A percentile compares a stretch with the other conserved stretches of the same genome.
phyloP scores from a whole-genome alignment of 2,113 vertebrate species.

The Callaeas wilsoni region DNA sequence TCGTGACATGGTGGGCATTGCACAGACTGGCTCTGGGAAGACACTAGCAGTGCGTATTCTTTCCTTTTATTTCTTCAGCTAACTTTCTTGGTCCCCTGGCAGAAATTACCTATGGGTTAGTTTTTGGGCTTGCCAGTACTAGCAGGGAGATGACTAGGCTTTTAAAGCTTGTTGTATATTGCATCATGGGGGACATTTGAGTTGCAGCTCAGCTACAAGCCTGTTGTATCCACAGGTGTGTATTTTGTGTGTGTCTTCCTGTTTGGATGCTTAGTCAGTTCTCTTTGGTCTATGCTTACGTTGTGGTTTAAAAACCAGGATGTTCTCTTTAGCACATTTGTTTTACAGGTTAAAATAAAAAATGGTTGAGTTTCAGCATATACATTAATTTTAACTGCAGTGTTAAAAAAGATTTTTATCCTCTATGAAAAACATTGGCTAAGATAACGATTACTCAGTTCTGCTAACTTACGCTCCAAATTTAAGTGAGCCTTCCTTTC shows the following conservation, averaged over 20 bases:
- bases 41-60: constrained; percentile 85
- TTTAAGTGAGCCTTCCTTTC: background rate
- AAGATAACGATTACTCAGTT: background rate
- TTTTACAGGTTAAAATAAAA: background rate
- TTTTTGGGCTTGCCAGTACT: background rate
- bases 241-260: background rate
- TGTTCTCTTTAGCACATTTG: background rate
- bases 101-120: background rate
- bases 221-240: background rate
- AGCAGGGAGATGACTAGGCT: background rate
- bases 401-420: background rate
- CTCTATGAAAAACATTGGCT: background rate
- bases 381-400: background rate
- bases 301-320: background rate
- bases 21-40: constrained; percentile 97
- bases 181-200: background rate
- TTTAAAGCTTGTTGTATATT: background rate
- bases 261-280: background rate
- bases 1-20: constrained; percentile 98
- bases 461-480: background rate
- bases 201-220: background rate
- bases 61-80: background rate
- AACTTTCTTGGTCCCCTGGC: background rate
- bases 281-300: background rate
- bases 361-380: background rate